Percentiles rank a stretch among this genome's conserved stretches.
Conservation (phyloP, 1,140 invertebrate genomes). For the Hermetia illucens region DNA sequence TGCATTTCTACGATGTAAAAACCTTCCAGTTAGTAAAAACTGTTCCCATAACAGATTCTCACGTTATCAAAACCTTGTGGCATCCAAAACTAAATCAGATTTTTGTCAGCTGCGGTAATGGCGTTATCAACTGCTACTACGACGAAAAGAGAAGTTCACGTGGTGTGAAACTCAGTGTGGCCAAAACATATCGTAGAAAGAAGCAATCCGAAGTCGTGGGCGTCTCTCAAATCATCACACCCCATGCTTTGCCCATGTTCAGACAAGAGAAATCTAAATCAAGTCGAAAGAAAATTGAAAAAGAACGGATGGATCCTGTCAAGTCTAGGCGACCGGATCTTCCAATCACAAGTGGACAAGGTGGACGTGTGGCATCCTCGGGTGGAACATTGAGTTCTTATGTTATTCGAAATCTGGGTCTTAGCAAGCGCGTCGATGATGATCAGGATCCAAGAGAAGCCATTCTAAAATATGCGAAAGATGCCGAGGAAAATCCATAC, state of each 20-base stretch:
- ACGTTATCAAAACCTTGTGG: constrained; percentile 84
- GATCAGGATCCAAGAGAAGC: constrained; percentile 94
- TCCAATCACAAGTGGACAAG: constrained; percentile 78
- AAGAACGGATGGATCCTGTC: constrained; percentile 78
- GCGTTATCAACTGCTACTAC: constrained; percentile 80
- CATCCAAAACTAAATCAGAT: constrained; percentile 96
- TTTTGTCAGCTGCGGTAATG: constrained; percentile 85
- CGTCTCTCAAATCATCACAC: constrained; percentile 90
- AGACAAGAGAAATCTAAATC: constrained; percentile 83
- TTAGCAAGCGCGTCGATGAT: constrained; percentile 86
- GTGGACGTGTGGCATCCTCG: constrained; percentile 85
- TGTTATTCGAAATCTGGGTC: constrained; percentile 87
- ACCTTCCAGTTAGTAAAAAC: constrained; percentile 62
- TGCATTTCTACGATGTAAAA: constrained; percentile 70
- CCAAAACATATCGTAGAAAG: constrained; percentile 63
- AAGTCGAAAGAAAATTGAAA: constrained; percentile 81
- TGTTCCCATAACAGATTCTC: constrained; percentile 61
- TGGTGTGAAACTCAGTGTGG: constrained; percentile 82
- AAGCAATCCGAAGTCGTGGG: constrained; percentile 76
- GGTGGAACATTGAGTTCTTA: constrained; percentile 95
- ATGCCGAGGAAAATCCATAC: constrained; percentile 92
- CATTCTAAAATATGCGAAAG: constrained; percentile 93
- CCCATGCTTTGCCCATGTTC: constrained; percentile 92
- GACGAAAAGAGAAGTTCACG: constrained; percentile 72
- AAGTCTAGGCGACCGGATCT: constrained; percentile 90